A percentile compares a stretch with the other conserved stretches of the same genome.
These are phyloP conservation scores for Amazona guildingii DNA, from an alignment of 2,113 vertebrate species.

Conservation along the genomic window DNA sequence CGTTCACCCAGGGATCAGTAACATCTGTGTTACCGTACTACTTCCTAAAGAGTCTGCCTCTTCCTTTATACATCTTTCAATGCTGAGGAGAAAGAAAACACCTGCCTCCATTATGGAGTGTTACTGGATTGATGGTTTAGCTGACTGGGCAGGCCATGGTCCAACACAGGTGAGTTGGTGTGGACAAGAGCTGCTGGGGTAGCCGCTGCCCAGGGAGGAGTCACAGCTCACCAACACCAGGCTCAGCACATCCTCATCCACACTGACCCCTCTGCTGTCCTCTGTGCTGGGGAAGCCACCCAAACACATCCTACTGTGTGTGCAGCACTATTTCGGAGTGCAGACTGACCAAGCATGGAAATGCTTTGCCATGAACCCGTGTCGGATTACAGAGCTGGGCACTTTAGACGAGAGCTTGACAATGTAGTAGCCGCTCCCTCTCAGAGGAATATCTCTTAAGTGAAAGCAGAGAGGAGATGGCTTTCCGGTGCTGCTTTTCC, in stretches of 20 bases:
- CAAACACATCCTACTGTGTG: accelerated
- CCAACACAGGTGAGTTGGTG: not conserved
- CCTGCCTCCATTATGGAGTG: not conserved
- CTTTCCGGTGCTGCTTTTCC: constrained; percentile 40
- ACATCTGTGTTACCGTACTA: not conserved
- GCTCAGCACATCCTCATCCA: not conserved
- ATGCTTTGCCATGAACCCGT: not conserved
- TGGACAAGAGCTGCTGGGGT: not conserved
- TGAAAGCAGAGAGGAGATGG: constrained; percentile 34
- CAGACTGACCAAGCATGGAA: not conserved
- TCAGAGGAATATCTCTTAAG: constrained; percentile 27
- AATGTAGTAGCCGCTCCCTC: not conserved
- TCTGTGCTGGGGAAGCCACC: not conserved
- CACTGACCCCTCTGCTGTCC: not conserved
- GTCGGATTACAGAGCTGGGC: not conserved
- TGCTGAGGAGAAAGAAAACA: not conserved
- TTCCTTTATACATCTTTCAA: not conserved
- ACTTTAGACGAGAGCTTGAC: not conserved
- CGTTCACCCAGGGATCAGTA: not conserved
- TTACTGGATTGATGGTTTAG: not conserved
- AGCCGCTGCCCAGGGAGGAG: not conserved
- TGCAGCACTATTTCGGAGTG: not conserved
- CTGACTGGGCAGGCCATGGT: not conserved
- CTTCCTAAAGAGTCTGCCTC: not conserved
- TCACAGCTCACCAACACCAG: not conserved